Evolutionary conservation across 2,113 vertebrate genomes (phyloP).

Genomic region (Plectropomus leopardus): DNA sequence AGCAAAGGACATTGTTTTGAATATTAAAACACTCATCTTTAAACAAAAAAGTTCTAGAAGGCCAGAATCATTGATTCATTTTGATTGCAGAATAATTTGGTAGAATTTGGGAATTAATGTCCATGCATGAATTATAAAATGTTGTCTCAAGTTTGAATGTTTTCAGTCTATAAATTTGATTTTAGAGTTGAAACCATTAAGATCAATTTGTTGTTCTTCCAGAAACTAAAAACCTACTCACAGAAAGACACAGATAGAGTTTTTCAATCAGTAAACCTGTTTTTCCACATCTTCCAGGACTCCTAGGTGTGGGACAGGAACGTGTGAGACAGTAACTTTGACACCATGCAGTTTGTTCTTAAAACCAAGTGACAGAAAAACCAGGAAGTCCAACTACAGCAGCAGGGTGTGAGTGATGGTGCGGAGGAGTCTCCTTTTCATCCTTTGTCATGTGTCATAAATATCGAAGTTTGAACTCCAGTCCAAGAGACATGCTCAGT

Average conservation of each 20-base stretch:
- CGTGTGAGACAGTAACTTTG: not conserved
- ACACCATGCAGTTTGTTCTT: not conserved
- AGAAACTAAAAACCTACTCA: constrained; percentile 3
- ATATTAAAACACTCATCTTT: not conserved
- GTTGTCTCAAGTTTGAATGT: not conserved
- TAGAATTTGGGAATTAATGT: not conserved
- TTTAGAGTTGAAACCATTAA: not conserved
- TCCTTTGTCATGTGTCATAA: too few relatives aligned
- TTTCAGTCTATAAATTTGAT: not conserved
- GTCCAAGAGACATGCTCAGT: too few relatives aligned
- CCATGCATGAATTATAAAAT: not conserved
- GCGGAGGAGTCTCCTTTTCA: not conserved
- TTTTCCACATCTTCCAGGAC: constrained; percentile 21
- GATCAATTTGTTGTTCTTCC: constrained; percentile 1
- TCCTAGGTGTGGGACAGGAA: too few relatives aligned
- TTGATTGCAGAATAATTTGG: too few relatives aligned
- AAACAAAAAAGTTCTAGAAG: not conserved
- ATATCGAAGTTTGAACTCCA: not conserved
- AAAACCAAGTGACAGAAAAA: not conserved
- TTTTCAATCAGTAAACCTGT: constrained; percentile 14
- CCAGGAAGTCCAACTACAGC: not conserved
- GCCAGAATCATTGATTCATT: not conserved
- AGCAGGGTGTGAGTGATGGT: not conserved
- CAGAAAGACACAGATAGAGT: constrained; percentile 7
- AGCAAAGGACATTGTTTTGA: not conserved